Evolutionary conservation across 2,888 invertebrate species (phyloP).

Genomic region (Nycteola revayana): DNA sequence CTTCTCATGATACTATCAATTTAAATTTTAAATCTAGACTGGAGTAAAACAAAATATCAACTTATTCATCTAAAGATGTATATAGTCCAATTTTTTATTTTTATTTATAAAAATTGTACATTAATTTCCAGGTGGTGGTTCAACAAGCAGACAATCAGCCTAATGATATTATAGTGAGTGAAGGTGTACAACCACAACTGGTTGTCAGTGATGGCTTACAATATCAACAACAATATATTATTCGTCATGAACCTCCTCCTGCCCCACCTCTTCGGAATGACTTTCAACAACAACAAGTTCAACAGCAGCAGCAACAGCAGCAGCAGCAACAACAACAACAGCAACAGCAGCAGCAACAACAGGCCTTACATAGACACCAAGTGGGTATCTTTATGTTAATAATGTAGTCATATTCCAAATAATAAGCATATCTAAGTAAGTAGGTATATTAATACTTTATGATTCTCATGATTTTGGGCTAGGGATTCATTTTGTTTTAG

Average conservation of each 20-base stretch:
- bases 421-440: no score
- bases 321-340: slow-evolving; percentile 54
- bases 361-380: slow-evolving; percentile 60
- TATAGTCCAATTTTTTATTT: no score
- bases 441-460: no score
- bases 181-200: slow-evolving; percentile 66
- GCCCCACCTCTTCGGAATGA: slow-evolving; percentile 57
- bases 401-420: no score
- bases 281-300: slow-evolving; percentile 59
- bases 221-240: slow-evolving; percentile 75
- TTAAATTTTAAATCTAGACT: no score
- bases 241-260: slow-evolving; percentile 67
- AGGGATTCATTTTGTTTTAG: no score
- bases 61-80: no score
- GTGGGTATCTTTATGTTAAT: slow-evolving; percentile 11
- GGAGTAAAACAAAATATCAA: no score
- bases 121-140: slow-evolving; percentile 71
- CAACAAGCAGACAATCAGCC: slow-evolving; percentile 73
- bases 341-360: slow-evolving; percentile 44
- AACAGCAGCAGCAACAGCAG: slow-evolving; percentile 47
- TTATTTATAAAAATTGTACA: no score
- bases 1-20: no score
- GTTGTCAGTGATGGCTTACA: slow-evolving; percentile 73
- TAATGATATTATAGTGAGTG: slow-evolving; percentile 80
- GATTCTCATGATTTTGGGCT: no score